Conservation (phyloP, 2,797 vertebrate genomes). For the Semaprochilodus insignis region DNA sequence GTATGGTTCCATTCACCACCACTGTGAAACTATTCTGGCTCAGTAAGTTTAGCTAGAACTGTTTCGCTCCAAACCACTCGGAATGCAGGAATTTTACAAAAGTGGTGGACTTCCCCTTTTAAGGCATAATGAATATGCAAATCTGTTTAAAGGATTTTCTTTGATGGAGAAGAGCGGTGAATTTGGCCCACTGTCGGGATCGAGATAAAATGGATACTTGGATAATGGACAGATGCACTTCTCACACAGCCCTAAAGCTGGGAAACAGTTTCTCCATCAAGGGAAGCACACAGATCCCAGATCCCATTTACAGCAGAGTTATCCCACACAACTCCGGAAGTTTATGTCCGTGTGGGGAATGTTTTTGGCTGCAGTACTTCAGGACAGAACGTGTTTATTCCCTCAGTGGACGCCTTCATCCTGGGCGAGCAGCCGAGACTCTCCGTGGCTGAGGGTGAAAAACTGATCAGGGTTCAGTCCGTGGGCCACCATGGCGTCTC, state of each 20-base stretch:
- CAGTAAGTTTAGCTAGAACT: no score
- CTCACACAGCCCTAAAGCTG: no score
- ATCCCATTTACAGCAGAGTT: background rate
- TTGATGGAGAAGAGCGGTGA: background rate
- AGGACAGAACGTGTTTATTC: background rate
- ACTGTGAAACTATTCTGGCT: no score
- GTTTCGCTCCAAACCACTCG: no score
- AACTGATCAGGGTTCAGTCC: constrained; percentile 87
- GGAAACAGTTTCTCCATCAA: no score
- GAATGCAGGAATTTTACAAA: no score
- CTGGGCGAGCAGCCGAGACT: constrained; percentile 83
- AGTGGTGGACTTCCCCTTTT: no score
- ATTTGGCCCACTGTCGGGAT: background rate
- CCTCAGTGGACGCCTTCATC: constrained; percentile 75
- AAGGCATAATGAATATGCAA: no score
- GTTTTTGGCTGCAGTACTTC: background rate
- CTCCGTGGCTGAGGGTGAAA: constrained; percentile 91
- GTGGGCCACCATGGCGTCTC: constrained; percentile 84
- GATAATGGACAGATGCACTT: no score
- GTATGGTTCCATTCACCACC: no score
- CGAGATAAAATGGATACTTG: background rate
- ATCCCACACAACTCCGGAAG: background rate
- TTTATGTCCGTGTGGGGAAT: background rate
- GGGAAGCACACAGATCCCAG: background rate
- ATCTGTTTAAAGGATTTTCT: background rate